phyloP scores from a whole-genome alignment of 92 coral and sea anemone species.

The Actinernus sp. region DNA sequence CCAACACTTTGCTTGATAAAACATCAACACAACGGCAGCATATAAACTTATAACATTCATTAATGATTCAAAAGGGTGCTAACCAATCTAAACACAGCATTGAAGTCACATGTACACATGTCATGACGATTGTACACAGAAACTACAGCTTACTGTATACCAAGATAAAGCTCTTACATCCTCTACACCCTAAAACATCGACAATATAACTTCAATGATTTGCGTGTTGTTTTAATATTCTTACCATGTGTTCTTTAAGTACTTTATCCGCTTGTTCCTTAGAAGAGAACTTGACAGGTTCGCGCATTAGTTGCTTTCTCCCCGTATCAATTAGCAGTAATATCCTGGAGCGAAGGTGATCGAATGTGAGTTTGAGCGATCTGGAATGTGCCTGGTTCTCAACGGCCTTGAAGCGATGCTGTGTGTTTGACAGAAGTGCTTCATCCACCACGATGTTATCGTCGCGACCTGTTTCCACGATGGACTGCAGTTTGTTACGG shows the following conservation, averaged over 20 bases:
- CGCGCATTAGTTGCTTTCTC: constrained; percentile 67
- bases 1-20: too few relatives aligned
- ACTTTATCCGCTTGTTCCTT: constrained; percentile 83
- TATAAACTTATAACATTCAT: too few relatives aligned
- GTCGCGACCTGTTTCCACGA: constrained; percentile 67
- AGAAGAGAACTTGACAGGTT: constrained; percentile 78
- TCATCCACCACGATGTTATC: constrained; percentile 84
- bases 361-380: constrained; percentile 66
- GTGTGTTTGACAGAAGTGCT: constrained; percentile 69
- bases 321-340: constrained; percentile 62
- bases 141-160: too few relatives aligned
- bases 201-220: too few relatives aligned
- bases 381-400: constrained; percentile 68
- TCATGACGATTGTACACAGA: too few relatives aligned
- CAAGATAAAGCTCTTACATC: too few relatives aligned
- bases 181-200: neutral
- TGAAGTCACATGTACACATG: too few relatives aligned
- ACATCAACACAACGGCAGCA: too few relatives aligned
- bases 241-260: constrained; percentile 78
- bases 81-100: too few relatives aligned
- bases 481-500: constrained; percentile 50
- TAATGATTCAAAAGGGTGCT: too few relatives aligned
- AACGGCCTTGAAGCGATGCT: constrained; percentile 76
- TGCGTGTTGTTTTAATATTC: constrained; percentile 16
- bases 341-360: constrained; percentile 65